Percentiles rank a stretch among this genome's conserved stretches.
These are phyloP conservation scores for Chascanopsetta lugubris DNA, from an alignment of 2,113 vertebrate species.

Conservation along the genomic window DNA sequence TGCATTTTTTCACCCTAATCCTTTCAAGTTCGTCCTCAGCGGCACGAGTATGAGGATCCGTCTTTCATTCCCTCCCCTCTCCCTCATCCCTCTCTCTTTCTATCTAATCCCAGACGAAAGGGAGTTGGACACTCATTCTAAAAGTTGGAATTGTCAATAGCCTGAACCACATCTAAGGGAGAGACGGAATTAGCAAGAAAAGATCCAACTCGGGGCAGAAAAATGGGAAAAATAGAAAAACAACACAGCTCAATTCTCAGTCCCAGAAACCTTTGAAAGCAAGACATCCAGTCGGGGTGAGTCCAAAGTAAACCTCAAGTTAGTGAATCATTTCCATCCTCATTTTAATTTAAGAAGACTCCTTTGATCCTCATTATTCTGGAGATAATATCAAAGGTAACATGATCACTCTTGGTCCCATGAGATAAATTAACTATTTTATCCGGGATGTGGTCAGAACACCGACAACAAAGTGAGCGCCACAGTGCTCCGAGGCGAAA, in stretches of 20 bases:
- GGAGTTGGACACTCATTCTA: slow-evolving; percentile 67
- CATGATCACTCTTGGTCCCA: slow-evolving; percentile 19
- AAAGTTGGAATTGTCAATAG: slow-evolving; percentile 76
- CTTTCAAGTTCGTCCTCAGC: slow-evolving; percentile 70
- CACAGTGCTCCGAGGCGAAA: slow-evolving; percentile 5
- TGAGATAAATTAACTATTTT: slow-evolving; percentile 15
- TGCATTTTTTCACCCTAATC: slow-evolving; percentile 58
- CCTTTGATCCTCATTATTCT: slow-evolving; percentile 27
- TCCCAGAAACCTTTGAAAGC: slow-evolving; percentile 52
- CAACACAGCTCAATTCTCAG: slow-evolving; percentile 49
- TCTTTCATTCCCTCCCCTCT: slow-evolving; percentile 34
- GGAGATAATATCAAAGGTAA: slow-evolving; percentile 27
- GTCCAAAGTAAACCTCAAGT: slow-evolving; percentile 41
- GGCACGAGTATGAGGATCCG: slow-evolving; percentile 41
- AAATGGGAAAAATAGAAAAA: slow-evolving; percentile 47
- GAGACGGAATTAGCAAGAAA: slow-evolving; percentile 59
- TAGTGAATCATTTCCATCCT: slow-evolving; percentile 13
- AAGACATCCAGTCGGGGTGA: slow-evolving; percentile 26
- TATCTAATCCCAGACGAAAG: slow-evolving; percentile 73
- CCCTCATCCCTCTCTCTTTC: slow-evolving; percentile 54
- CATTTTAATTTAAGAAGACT: slow-evolving; percentile 1
- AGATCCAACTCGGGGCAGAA: slow-evolving; percentile 28
- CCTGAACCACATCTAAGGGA: slow-evolving; percentile 69
- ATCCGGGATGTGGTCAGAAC: neutral
- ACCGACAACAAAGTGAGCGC: slow-evolving; percentile 25